Evolutionary conservation across 2,797 vertebrate genomes (phyloP), one percentile per base, ranked within the genome.

Genomic region (Rhadinocentrus ornatus): DNA sequence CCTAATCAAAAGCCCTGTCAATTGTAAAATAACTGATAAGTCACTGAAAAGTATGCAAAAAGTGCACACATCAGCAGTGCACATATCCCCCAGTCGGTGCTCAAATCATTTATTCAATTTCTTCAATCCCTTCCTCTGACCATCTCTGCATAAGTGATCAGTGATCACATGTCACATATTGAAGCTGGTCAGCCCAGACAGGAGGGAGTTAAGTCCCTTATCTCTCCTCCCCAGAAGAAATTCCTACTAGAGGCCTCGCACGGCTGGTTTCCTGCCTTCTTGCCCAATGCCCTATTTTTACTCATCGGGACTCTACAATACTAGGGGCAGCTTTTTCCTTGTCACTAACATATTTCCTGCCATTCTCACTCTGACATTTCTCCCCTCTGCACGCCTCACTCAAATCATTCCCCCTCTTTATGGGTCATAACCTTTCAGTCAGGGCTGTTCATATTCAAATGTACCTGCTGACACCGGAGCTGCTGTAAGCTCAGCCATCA

Each of bases 211-310:
- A 96, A 96, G 91, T 94, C 89, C 92, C 96, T 97, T 97, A 97
- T 97, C 96, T 96, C 88, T 90, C 90, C 92, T 93, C 94, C 95
- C 93, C 96, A 97, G 96, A 96, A 96, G 94, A 96, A 95, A 97
- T 97, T 96, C 96, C 96, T 94, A 94, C 94, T 94, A 92, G 95
- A 96, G 96, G 94, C 95, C 96, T 94, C 94, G 94, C 95, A 95
- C 95, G 85, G 65, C 94, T 95, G 94, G 94, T 95, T 97, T 97
- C 96, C 96, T 96, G 95, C 96, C 95, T 95, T 96, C 95, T 96
- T 96, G 95, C 95, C 96, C 95, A 93, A 91, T 96, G 95, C 95
- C 96, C 96, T 97, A 97, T 97, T 97, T 97, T 95, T 96, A 97
- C 96, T 94, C 94, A 89, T 92, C 86, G 87, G 91, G 93, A 94